Base-by-base conservation (phyloP, 1,140 invertebrate genomes). In the Anastatus disparis region DNA sequence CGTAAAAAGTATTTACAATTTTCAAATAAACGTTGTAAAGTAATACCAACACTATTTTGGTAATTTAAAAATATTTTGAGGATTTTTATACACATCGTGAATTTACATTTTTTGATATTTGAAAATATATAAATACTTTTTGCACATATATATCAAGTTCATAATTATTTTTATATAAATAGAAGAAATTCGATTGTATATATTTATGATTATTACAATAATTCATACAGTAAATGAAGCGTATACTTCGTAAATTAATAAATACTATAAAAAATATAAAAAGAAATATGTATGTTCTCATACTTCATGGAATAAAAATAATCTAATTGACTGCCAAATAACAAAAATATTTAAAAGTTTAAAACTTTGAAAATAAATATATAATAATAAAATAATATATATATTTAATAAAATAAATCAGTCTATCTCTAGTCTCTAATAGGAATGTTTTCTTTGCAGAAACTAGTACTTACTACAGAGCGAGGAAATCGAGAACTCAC, bases 371-470 rank as follows among this genome's bases (percentile, higher is more conserved):
- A n/a, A n/a, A n/a, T n/a, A n/a, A n/a, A n/a, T n/a, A 20, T 7
- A 38, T 24, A 58, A 24, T 31, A 61, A 46, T 38, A 63, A 64
- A 12, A 27, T 44, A 48, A 63, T 63, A 46, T 22, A 66, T 15
- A 44, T 29, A 66, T 40, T 55, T 44, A 6, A n/a, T 42, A 70
- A n/a, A 61, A 44, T 63, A 70, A 70, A 56, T 70, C 40, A 70
- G 50, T 55, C 38, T 70, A 70, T 1, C 4, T n/a, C 42, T 63
- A 22, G 20, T 68, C 20, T 59, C 24, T 29, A 29, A 20, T 69
- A 61, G 66, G 66, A 61, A 69, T 69, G 58, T 69, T 68, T 20
- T 48, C 44, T 50, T 68, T 59, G 46, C 13, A 52, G 50, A 68
- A 68, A 61, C 22, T 59, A 48, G 48, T 35, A 27, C 35, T 68